Base-by-base conservation (phyloP, 2,113 vertebrate species). In the Haplochromis vanheusdeni region DNA sequence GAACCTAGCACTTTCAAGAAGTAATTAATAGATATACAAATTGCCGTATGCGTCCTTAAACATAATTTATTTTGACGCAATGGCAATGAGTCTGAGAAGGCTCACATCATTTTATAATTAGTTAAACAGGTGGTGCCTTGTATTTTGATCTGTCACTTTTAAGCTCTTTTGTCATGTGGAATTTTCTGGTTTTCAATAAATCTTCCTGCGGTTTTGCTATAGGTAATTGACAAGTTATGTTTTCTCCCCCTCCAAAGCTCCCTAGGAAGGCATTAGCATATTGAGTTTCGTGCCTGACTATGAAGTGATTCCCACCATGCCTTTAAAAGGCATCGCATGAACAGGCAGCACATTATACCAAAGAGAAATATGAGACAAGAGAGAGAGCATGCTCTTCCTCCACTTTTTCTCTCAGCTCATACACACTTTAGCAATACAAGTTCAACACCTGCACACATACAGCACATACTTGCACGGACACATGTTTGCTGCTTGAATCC, bases 191-290 rank as follows among this genome's bases (percentile, higher is more conserved):
- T 93, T 92, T 91, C 83, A 85, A 85, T 93, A 62, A 91, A 91
- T 89, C 88, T 89, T 91, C 89, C 60, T 86, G 86, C 16, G 82
- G 58, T 92, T 93, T 80, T 79, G 80, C 89, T 14, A 33, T 11
- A 14, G 84, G 88, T 94, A 94, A 94, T 93, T 94, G 94, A 93
- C 94, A 94, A 93, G 93, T 91, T 92, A 84, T 94, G 93, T 93
- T 94, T 92, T 90, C 82, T 86, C 80, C 65, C 81, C 80, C 52
- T 77, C 88, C 82, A 79, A 88, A 52, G 51, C 91, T 93, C 86
- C 89, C 87, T 65, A 47, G 89, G 73, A 93, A 86, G 65, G 54
- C 84, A 92, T 94, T 90, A 94, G 87, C 92, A 93, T 94, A 93
- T 91, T 89, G 87, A 87, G 89, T 94, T 93, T 87, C 52, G 16